These are phyloP conservation scores for Pachyseris speciosa DNA, from an alignment of 64 coral and sea anemone genomes.

Conservation along the genomic window DNA sequence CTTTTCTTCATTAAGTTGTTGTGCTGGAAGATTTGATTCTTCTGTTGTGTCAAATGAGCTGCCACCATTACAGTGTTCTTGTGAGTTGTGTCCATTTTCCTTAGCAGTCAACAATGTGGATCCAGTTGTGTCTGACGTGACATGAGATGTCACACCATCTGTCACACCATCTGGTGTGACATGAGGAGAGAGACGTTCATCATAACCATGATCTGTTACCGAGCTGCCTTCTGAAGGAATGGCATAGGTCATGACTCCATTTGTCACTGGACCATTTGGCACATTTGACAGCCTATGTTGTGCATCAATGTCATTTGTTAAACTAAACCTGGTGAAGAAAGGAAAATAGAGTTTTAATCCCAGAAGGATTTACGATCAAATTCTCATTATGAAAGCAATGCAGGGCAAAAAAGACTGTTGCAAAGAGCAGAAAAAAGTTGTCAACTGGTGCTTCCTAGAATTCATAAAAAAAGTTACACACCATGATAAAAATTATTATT, in stretches of 20 bases:
- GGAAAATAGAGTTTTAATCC: neutral
- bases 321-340: neutral
- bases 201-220: neutral
- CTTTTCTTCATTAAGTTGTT: neutral
- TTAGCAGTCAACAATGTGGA: neutral
- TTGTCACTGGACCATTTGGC: slow-evolving; percentile 71
- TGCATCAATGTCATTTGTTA: slow-evolving; percentile 62
- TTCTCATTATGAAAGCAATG: neutral
- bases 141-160: neutral
- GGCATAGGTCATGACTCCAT: slow-evolving; percentile 61
- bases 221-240: slow-evolving; percentile 37
- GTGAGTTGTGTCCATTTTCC: slow-evolving; percentile 1
- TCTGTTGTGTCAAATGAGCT: neutral
- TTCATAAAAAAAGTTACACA: no score
- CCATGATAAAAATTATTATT: no score
- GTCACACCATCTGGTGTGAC: neutral
- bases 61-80: neutral
- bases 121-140: slow-evolving; percentile 26
- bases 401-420: no score
- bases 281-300: slow-evolving; percentile 45
- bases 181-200: slow-evolving; percentile 18
- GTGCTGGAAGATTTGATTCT: neutral
- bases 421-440: no score
- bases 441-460: no score
- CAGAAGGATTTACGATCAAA: neutral